Percentiles rank a stretch among this genome's conserved stretches.
phyloP scores from a whole-genome alignment of 1,140 invertebrate genomes.

The Achroia grisella region DNA sequence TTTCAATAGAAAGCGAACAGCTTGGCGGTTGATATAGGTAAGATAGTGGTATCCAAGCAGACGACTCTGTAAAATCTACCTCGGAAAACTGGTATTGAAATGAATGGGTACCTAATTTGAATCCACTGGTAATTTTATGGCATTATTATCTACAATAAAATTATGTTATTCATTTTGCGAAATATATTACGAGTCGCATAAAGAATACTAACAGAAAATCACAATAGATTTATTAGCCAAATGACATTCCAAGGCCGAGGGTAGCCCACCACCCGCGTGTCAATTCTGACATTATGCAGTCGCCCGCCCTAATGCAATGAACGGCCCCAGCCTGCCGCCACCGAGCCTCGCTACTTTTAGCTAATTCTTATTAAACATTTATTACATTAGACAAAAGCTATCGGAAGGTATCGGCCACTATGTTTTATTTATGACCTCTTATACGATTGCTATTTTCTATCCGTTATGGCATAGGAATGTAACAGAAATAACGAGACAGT shows the following conservation, averaged over 20 bases:
- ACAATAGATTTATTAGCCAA: too few species aligned
- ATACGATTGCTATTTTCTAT: slow-evolving; percentile 53
- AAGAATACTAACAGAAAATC: too few species aligned
- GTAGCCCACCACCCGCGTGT: slow-evolving; percentile 13
- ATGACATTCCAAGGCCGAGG: neutral
- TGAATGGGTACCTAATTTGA: too few species aligned
- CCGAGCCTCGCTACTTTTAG: slow-evolving; percentile 53
- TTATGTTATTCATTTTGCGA: too few species aligned
- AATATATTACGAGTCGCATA: too few species aligned
- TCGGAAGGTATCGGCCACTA: slow-evolving; percentile 41
- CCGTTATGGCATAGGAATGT: slow-evolving; percentile 25
- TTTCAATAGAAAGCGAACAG: too few species aligned
- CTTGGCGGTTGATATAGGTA: too few species aligned
- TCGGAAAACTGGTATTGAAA: too few species aligned
- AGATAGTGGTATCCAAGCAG: too few species aligned
- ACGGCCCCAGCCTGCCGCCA: slow-evolving; percentile 31
- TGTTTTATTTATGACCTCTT: slow-evolving; percentile 68
- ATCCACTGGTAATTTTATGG: too few species aligned
- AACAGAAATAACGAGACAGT: slow-evolving; percentile 15
- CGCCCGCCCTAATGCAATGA: slow-evolving; percentile 57
- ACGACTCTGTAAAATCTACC: too few species aligned
- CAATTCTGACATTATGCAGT: slow-evolving; percentile 61
- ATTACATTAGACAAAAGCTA: slow-evolving; percentile 66
- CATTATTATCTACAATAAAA: too few species aligned
- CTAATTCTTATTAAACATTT: slow-evolving; percentile 72